Evolutionary conservation across 2,888 invertebrate genomes (phyloP).

Genomic region (Eledona agricola): DNA sequence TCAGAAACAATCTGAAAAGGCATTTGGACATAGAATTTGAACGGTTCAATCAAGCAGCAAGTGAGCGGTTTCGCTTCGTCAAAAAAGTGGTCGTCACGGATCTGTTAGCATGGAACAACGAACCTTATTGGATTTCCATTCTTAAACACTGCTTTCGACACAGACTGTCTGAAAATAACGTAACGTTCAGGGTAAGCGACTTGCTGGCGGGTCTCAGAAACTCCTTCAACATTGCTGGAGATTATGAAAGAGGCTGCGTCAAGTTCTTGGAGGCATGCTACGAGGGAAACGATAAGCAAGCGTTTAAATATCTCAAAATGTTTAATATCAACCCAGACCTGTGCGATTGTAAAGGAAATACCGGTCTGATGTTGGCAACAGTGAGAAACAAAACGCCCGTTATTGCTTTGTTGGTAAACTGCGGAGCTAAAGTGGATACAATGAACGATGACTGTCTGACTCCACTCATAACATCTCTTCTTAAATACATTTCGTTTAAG

Average conservation of each 20-base stretch:
- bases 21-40: constrained; percentile 35
- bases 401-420: constrained; percentile 62
- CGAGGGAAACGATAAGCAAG: constrained; percentile 48
- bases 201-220: constrained; percentile 51
- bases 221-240: constrained; percentile 50
- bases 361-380: constrained; percentile 66
- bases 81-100: constrained; percentile 51
- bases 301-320: constrained; percentile 60
- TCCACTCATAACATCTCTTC: constrained; percentile 62
- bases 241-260: constrained; percentile 52
- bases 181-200: constrained; percentile 52
- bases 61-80: not conserved
- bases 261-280: constrained; percentile 53
- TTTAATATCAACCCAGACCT: constrained; percentile 63
- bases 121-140: constrained; percentile 60
- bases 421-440: constrained; percentile 65
- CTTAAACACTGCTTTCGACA: constrained; percentile 66
- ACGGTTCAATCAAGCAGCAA: constrained; percentile 11
- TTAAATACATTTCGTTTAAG: constrained; percentile 59
- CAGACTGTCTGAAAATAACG: constrained; percentile 56
- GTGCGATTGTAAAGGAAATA: constrained; percentile 66
- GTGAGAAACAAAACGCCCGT: constrained; percentile 62
- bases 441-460: constrained; percentile 68
- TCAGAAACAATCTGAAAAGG: constrained; percentile 35
- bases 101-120: constrained; percentile 66